Base-by-base conservation (phyloP, 2,888 invertebrate species). In the Cataglyphis altisquamis region DNA sequence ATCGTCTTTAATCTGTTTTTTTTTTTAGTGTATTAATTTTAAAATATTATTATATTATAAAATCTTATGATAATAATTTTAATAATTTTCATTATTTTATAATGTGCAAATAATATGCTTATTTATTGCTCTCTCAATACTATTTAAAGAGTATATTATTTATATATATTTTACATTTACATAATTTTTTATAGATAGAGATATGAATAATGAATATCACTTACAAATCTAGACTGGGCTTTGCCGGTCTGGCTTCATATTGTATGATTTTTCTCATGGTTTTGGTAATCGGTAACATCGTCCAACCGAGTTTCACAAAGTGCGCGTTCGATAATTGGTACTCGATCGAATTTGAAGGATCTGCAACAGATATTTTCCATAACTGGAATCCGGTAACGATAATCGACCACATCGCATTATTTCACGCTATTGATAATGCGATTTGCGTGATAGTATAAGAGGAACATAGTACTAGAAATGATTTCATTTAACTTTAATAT, bases 311-410 rank as follows among this genome's bases (percentile, higher is more conserved):
- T 32, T 91, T 80, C 77, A 89, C 84, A 82, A 90, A 94, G 83
- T 87, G 84, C 80, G 85, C 82, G 87, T 93, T 86, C 83, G 93
- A 93, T 90, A 93, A 92, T 90, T 92, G 93, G 87, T 93, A 93
- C 86, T 91, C 85, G 84, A 94, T 94, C 86, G 88, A 72, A 86
- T 90, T 91, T 81, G 89, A 74, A 80, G 89, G 72, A 74, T 73
- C 91, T 92, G 84, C 78, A 87, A 83, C 72, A 80, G 86, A 86
- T 90, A 90, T 91, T 89, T 90, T 70, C 80, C 77, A 83, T 85
- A 87, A 82, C 85, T 78, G 6, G 29, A 72, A 12, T 52, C 21
- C 25, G 66, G 0, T 75, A 83, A 70, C 80, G 63, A 81, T 63
- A 84, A 81, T 82, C 81, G 73, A 80, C 41, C 67, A 63, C 75